phyloP scores from a whole-genome alignment of 2,888 invertebrate genomes.

The Leucoma salicis region DNA sequence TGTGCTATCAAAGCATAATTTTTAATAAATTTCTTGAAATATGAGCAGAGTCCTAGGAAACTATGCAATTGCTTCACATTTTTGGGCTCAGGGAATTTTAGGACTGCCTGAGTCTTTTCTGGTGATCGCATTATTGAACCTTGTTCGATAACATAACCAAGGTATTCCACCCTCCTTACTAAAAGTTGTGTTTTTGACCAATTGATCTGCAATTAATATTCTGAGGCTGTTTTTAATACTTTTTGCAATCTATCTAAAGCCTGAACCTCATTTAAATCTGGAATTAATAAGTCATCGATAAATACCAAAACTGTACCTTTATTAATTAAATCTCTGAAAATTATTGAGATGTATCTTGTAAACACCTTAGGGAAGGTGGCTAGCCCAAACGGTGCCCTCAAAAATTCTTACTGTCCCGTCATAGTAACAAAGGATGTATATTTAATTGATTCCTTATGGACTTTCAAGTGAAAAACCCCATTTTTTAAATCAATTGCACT shows the following conservation, averaged over 20 bases:
- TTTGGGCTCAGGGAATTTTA: constrained; percentile 11
- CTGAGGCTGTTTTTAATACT: constrained; percentile 13
- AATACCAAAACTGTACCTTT: constrained; percentile 17
- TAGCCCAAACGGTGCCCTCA: constrained; percentile 53
- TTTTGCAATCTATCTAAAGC: constrained; percentile 10
- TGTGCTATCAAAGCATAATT: constrained; percentile 29
- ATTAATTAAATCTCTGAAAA: constrained; percentile 33
- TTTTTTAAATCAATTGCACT: constrained; percentile 40
- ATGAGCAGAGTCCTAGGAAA: constrained; percentile 13
- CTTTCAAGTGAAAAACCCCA: constrained; percentile 48
- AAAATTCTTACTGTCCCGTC: constrained; percentile 52
- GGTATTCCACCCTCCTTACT: constrained; percentile 14
- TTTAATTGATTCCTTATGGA: constrained; percentile 33
- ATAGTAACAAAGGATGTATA: constrained; percentile 52
- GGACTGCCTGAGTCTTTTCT: not conserved
- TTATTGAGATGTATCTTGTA: constrained; percentile 36
- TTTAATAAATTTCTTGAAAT: constrained; percentile 33
- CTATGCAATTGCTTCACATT: constrained; percentile 23
- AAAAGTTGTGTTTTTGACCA: constrained; percentile 9
- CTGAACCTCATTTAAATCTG: constrained; percentile 9
- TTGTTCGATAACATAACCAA: constrained; percentile 21
- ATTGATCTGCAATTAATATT: constrained; percentile 16
- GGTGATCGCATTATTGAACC: constrained; percentile 15
- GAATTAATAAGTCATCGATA: constrained; percentile 21
- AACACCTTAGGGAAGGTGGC: constrained; percentile 48